Evolutionary conservation across 2,113 vertebrate species (phyloP).

Genomic region (Pelecanoides urinatrix): DNA sequence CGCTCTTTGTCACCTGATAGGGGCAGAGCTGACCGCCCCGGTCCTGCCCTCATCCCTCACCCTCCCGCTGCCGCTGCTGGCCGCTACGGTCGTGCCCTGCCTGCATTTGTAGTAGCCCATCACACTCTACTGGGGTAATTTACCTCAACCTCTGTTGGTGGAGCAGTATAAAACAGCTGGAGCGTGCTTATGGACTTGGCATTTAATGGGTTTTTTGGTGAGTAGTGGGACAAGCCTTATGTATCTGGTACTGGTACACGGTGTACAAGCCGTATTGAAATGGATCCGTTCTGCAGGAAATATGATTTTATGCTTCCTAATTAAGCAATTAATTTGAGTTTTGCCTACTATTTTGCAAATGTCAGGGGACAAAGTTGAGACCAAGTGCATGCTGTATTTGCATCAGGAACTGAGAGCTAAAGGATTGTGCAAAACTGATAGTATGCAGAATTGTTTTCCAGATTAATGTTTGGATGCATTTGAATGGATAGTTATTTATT

Average conservation of each 20-base stretch:
- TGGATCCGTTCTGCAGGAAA: background rate
- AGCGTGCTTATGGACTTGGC: background rate
- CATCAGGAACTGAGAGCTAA: background rate
- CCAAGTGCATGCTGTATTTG: background rate
- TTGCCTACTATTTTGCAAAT: background rate
- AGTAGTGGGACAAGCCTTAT: background rate
- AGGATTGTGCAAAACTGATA: background rate
- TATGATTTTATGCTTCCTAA: conserved; percentile 22
- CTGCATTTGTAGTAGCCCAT: background rate
- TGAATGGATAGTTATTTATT: background rate
- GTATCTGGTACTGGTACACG: background rate
- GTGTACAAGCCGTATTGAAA: background rate
- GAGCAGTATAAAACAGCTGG: background rate
- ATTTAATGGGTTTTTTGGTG: conserved; percentile 1
- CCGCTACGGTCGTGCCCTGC: accelerated
- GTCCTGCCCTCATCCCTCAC: background rate
- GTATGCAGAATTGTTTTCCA: background rate
- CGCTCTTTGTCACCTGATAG: background rate
- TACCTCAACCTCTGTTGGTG: background rate
- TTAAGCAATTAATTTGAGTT: conserved; percentile 36
- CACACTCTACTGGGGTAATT: background rate
- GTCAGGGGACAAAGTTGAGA: background rate
- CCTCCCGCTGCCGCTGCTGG: background rate
- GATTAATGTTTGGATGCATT: background rate
- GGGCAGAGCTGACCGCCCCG: background rate